Conservation (phyloP, 2,888 invertebrate species). For the Diaphora mendica region DNA sequence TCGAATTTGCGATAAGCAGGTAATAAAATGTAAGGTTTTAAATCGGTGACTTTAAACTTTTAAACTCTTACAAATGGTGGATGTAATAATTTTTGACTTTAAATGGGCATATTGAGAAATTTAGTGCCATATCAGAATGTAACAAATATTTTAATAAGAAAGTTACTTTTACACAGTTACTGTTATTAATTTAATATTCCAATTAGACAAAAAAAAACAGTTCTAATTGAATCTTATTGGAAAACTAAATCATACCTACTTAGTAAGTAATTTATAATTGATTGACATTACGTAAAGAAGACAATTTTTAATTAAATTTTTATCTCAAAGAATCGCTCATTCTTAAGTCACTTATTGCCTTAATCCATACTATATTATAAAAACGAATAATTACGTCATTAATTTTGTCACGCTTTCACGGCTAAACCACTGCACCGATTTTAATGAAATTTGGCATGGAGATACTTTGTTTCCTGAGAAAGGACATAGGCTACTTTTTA, state of each 20-base stretch:
- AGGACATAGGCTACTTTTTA: too few species aligned
- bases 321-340: too few species aligned
- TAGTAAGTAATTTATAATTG: too few species aligned
- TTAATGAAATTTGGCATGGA: too few species aligned
- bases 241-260: not conserved
- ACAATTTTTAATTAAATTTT: too few species aligned
- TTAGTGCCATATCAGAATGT: not conserved
- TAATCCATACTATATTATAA: too few species aligned
- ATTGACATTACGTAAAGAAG: too few species aligned
- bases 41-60: conserved; percentile 23
- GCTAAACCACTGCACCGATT: too few species aligned
- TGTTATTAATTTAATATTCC: not conserved
- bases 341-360: too few species aligned
- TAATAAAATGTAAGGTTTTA: conserved; percentile 73
- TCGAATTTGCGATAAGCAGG: conserved; percentile 75
- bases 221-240: not conserved
- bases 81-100: conserved; percentile 54
- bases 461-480: too few species aligned
- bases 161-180: not conserved
- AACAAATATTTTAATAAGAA: not conserved
- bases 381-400: too few species aligned
- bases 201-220: not conserved
- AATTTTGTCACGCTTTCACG: too few species aligned
- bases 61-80: conserved; percentile 37
- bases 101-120: conserved; percentile 4